Base-by-base conservation (phyloP, 2,113 vertebrate genomes). In the Ciconia boyciana region DNA sequence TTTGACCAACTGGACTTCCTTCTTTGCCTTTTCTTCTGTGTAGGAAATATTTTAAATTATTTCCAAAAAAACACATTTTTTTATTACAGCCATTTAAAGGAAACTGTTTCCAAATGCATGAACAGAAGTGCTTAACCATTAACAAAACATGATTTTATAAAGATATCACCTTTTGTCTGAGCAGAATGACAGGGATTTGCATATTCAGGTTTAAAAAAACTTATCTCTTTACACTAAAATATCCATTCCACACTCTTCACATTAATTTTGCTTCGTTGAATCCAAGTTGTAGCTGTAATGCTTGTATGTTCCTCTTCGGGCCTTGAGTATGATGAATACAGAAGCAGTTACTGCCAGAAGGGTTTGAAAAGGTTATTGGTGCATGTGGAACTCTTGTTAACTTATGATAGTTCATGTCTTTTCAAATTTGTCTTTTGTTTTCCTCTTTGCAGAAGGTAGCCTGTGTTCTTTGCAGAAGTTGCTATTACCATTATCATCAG, bases 261-360 rank as follows among this genome's bases (percentile, higher is more conserved):
- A 43, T 74, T 64, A 87, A 93, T 62, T 76, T 91, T 93, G 58
- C 92, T 57, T 90, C 1, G 15, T 31, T 16, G 29, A 90, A 43
- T 64, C 69, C 57, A 85, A 96, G n/a, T 81, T 89, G 60, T 85
- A 96, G 61, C 68, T 91, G 76, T 94, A 82, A 86, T 70, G 83
- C 83, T 87, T 1, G 0, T 51, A 44, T 92, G 89, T 94, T 94
- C 68, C 58, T 88, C 87, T 95, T 95, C 77, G 88, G 77, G 74
- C 81, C 86, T 95, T 93, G 80, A 85, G 85, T 92, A 26, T 95
- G 93, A 93, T 97, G 93, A 95, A 94, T 93, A 82, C 74, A 93
- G 96, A 96, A 96, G 55, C 49, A 90, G 81, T 81, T 94, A 90
- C 95, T 94, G 72, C 95, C 85, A 80, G n/a, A 94, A 93, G 78